Conservation (phyloP, 1,140 invertebrate species). For the Zaprionus capensis region DNA sequence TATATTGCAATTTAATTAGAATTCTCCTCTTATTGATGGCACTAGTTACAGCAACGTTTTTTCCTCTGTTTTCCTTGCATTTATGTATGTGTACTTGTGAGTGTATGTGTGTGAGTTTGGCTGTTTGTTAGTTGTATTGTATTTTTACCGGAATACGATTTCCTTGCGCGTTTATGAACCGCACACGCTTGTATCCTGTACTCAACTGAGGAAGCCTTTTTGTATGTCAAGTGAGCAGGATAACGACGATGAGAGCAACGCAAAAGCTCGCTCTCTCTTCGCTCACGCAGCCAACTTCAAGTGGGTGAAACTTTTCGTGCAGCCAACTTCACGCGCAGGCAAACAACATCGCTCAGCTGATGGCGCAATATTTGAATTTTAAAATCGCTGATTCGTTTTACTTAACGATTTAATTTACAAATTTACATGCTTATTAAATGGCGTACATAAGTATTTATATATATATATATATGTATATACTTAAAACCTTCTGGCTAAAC, state of each 20-base stretch:
- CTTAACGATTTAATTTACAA: slow-evolving; percentile 67
- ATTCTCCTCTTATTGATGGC: slow-evolving; percentile 30
- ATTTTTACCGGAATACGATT: slow-evolving; percentile 51
- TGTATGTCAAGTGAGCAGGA: slow-evolving; percentile 59
- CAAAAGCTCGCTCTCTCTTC: slow-evolving; percentile 24
- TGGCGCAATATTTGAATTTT: slow-evolving; percentile 9
- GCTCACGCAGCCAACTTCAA: slow-evolving; percentile 28
- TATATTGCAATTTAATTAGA: slow-evolving; percentile 41
- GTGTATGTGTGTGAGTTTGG: slow-evolving; percentile 5
- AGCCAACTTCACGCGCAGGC: slow-evolving; percentile 26
- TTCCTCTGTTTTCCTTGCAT: slow-evolving; percentile 31
- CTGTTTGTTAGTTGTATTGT: slow-evolving; percentile 9
- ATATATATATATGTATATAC: slow-evolving; percentile 37
- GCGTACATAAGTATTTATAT: slow-evolving; percentile 47
- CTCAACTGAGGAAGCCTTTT: slow-evolving; percentile 67
- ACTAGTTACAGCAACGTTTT: slow-evolving; percentile 48
- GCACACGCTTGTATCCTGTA: slow-evolving; percentile 77
- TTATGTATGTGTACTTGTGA: slow-evolving; percentile 32
- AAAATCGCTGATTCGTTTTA: slow-evolving; percentile 20
- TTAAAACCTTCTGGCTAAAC: slow-evolving; percentile 39
- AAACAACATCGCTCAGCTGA: not conserved
- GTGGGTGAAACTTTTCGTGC: slow-evolving; percentile 16
- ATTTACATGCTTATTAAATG: slow-evolving; percentile 65
- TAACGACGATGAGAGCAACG: slow-evolving; percentile 23
- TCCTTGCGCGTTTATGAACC: slow-evolving; percentile 50